Percentiles rank a stretch among this genome's conserved stretches.
These are phyloP conservation scores for Maccullochella peelii DNA, from an alignment of 2,113 vertebrate genomes.

Conservation along the genomic window DNA sequence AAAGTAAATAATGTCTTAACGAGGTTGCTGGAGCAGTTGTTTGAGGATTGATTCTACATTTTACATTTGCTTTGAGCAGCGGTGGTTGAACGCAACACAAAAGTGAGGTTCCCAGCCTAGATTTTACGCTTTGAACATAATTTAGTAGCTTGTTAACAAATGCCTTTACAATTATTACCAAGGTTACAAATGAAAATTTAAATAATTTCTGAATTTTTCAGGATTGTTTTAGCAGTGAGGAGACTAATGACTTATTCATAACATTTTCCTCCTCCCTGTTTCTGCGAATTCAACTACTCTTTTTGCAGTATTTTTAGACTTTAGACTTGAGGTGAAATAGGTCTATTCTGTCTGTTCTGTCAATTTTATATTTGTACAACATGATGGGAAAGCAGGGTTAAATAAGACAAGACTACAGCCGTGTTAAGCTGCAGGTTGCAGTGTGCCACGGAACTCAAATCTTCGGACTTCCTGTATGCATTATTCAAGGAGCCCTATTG, in stretches of 20 bases:
- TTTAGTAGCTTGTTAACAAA: constrained; percentile 77
- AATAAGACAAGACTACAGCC: constrained; percentile 31
- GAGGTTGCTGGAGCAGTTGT: constrained; percentile 83
- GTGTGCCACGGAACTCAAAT: constrained; percentile 57
- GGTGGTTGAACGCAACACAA: constrained; percentile 63
- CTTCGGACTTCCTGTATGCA: constrained; percentile 76
- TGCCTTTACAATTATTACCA: constrained; percentile 71
- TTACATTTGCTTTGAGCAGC: constrained; percentile 74
- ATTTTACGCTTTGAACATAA: constrained; percentile 75
- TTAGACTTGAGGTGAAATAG: background rate
- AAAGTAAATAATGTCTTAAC: constrained; percentile 86
- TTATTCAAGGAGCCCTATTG: constrained; percentile 78
- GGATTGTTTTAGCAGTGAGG: constrained; percentile 34
- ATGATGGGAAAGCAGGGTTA: constrained; percentile 33
- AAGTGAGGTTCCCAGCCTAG: constrained; percentile 66
- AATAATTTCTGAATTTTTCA: constrained; percentile 52
- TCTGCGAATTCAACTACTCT: constrained; percentile 5
- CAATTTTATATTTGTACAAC: constrained; percentile 16
- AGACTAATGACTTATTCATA: constrained; percentile 34
- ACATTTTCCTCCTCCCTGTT: constrained; percentile 1
- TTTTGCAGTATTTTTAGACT: constrained; percentile 4
- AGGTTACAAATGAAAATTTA: constrained; percentile 59
- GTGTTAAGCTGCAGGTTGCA: constrained; percentile 39
- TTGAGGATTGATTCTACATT: constrained; percentile 81
- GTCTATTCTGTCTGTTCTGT: constrained; percentile 12